phyloP scores from a whole-genome alignment of 2,113 vertebrate genomes.

The Colius striatus region DNA sequence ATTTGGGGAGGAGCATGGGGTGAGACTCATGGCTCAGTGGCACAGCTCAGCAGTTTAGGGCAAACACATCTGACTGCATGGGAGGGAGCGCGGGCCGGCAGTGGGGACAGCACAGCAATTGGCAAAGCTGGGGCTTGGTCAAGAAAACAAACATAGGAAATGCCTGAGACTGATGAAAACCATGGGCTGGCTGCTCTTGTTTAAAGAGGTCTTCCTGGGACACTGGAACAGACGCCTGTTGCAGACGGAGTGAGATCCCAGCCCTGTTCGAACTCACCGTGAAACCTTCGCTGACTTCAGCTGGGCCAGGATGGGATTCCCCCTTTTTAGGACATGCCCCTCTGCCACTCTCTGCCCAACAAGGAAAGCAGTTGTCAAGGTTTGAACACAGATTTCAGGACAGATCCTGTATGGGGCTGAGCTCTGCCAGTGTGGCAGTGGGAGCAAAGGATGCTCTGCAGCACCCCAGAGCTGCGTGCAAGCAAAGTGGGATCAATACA shows the following conservation, averaged over 20 bases:
- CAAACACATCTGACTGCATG: not conserved
- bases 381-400: not conserved
- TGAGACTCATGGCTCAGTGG: not conserved
- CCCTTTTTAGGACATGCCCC: not conserved
- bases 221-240: not conserved
- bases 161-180: conserved; percentile 12
- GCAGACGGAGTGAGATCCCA: not conserved
- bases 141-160: conserved; percentile 52
- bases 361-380: not conserved
- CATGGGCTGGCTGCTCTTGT: conserved; percentile 34
- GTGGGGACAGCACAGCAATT: not conserved
- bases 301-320: not conserved
- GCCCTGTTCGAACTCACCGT: not conserved
- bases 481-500: not conserved
- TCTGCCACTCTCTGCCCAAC: not conserved
- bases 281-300: not conserved
- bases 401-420: accelerated
- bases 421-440: not conserved
- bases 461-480: not conserved
- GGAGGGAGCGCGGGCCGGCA: not conserved
- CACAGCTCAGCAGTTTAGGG: not conserved
- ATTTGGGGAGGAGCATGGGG: not conserved
- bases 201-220: conserved; percentile 32
- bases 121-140: conserved; percentile 52
- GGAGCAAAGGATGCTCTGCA: conserved; percentile 1